Percentiles rank a stretch among this genome's conserved stretches.
Conservation (phyloP, 2,888 invertebrate genomes). For the Fragum sueziense region DNA sequence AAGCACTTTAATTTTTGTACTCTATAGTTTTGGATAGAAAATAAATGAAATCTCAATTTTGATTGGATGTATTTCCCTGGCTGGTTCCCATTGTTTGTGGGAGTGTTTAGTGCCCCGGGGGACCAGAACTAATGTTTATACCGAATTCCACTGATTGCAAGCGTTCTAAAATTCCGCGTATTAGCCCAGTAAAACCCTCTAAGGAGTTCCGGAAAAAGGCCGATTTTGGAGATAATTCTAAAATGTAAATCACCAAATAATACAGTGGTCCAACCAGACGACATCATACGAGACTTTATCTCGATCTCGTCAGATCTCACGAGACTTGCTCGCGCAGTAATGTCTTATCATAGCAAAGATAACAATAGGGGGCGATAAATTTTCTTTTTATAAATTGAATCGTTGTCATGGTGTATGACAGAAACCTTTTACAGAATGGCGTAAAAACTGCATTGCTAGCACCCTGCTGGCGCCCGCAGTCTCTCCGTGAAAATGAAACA, state of each 20-base stretch:
- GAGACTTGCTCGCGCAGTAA: conserved; percentile 47
- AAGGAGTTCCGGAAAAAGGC: conserved; percentile 12
- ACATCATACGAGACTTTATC: conserved; percentile 51
- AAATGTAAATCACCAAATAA: conserved; percentile 53
- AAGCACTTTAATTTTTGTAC: not conserved
- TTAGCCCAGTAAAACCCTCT: conserved; percentile 25
- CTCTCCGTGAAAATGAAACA: conserved; percentile 5
- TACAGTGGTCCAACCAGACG: conserved; percentile 36
- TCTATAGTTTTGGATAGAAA: not conserved
- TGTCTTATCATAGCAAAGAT: conserved; percentile 40
- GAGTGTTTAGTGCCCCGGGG: conserved; percentile 24
- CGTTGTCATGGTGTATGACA: conserved; percentile 42
- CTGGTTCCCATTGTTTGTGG: conserved; percentile 33
- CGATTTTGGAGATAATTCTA: conserved; percentile 31
- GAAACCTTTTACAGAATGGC: conserved; percentile 47
- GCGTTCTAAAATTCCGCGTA: conserved; percentile 38
- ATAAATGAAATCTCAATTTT: conserved; percentile 1
- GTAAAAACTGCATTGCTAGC: conserved; percentile 27
- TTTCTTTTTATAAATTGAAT: conserved; percentile 45
- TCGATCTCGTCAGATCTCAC: conserved; percentile 47
- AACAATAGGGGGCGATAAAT: conserved; percentile 35
- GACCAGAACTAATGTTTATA: conserved; percentile 38
- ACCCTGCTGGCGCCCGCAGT: conserved; percentile 29
- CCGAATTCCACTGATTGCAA: conserved; percentile 39
- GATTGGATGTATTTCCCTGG: conserved; percentile 18